These are phyloP conservation scores for Orthosia gothica DNA, from an alignment of 2,888 invertebrate genomes.

Conservation along the genomic window DNA sequence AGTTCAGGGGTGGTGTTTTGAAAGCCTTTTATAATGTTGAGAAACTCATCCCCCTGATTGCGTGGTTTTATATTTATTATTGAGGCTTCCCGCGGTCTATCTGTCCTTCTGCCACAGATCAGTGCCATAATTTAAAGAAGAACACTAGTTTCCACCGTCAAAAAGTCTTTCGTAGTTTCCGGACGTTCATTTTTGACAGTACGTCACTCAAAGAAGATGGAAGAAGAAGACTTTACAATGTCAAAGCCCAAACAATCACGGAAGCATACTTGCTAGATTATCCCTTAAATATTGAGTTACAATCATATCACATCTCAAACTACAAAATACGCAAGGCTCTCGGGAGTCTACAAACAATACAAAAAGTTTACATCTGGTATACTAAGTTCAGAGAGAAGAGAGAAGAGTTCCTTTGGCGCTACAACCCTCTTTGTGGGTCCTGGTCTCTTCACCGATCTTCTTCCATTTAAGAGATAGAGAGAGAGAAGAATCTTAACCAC, in stretches of 20 bases:
- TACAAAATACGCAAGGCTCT: not conserved
- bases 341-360: too few relatives aligned
- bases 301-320: not conserved
- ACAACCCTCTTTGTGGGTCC: too few relatives aligned
- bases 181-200: not conserved
- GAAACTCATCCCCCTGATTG: not conserved
- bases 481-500: constrained; percentile 15
- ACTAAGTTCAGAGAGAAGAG: too few relatives aligned
- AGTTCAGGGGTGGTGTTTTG: not conserved
- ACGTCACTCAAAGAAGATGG: not conserved
- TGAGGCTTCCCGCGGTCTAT: not conserved
- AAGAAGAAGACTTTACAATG: not conserved
- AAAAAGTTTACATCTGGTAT: too few relatives aligned
- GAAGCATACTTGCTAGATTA: not conserved
- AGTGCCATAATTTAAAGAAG: not conserved
- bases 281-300: not conserved
- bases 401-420: too few relatives aligned
- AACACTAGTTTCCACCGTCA: too few relatives aligned
- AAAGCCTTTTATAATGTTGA: not conserved
- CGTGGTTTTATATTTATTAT: not conserved
- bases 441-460: too few relatives aligned
- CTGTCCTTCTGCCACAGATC: not conserved
- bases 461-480: too few relatives aligned
- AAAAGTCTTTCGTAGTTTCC: not conserved
- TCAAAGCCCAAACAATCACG: not conserved